These are phyloP conservation scores for Cirrhinus mrigala DNA, from an alignment of 2,797 vertebrate species.

Conservation along the genomic window DNA sequence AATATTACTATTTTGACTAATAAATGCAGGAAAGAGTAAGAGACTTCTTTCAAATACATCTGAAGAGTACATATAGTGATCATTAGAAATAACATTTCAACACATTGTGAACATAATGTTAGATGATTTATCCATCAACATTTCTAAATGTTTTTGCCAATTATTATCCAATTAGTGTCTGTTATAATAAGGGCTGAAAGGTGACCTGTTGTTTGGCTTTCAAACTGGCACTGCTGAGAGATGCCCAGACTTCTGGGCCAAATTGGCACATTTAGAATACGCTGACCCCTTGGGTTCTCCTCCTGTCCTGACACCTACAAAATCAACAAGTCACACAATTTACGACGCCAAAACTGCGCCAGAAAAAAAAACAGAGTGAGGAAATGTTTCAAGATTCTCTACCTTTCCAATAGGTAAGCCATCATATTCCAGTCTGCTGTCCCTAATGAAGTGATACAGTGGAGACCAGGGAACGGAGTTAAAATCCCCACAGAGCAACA, in stretches of 20 bases:
- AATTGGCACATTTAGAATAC: constrained; percentile 86
- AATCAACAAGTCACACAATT: not conserved
- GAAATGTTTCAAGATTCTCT: constrained; percentile 39
- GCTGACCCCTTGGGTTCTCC: constrained; percentile 81
- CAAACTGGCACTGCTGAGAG: constrained; percentile 87
- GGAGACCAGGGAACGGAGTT: constrained; percentile 94
- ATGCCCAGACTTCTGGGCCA: constrained; percentile 92
- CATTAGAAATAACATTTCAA: not conserved
- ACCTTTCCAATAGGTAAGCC: constrained; percentile 88
- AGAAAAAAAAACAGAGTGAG: not conserved
- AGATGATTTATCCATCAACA: not conserved
- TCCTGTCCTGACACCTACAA: constrained; percentile 95
- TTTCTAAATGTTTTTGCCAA: not conserved
- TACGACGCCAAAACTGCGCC: not conserved
- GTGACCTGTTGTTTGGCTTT: constrained; percentile 55
- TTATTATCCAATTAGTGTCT: not conserved
- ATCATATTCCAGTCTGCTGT: constrained; percentile 85
- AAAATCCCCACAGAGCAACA: constrained; percentile 94
- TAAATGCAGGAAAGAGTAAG: not conserved
- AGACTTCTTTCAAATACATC: not conserved
- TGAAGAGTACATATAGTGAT: not conserved
- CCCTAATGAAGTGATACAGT: constrained; percentile 89
- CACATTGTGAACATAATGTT: not conserved
- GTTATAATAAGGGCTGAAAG: not conserved
- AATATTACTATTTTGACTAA: not conserved